Percentiles rank a stretch among this genome's conserved stretches.
These are phyloP conservation scores for Xenops minutus DNA, from an alignment of 2,797 vertebrate genomes.

Conservation along the genomic window DNA sequence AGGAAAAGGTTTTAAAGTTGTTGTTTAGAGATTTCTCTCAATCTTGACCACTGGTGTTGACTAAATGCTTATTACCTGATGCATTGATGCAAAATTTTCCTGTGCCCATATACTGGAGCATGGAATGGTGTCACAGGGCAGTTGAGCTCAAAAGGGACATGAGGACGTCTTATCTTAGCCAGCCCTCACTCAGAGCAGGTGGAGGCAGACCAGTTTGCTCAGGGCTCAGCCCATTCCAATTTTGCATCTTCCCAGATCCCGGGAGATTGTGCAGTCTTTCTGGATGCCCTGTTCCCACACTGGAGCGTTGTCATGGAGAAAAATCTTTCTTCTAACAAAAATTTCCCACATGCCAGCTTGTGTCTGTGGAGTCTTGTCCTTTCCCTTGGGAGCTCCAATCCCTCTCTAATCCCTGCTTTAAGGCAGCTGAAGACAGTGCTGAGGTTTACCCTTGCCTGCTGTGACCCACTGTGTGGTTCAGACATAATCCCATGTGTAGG, in stretches of 20 bases:
- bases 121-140: background rate
- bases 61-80: background rate
- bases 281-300: background rate
- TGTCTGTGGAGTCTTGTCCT: background rate
- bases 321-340: background rate
- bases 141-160: background rate
- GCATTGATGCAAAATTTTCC: background rate
- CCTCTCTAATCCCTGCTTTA: background rate
- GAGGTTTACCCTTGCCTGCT: background rate
- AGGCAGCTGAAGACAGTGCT: background rate
- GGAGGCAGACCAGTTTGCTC: background rate
- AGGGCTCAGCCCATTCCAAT: background rate
- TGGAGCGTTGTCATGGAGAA: background rate
- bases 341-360: accelerated
- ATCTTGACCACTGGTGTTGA: accelerated
- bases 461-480: accelerated
- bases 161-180: background rate
- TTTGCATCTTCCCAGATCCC: background rate
- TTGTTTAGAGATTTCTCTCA: background rate
- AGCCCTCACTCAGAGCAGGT: background rate
- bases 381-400: background rate
- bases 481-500: background rate
- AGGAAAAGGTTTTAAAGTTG: background rate
- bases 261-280: background rate
- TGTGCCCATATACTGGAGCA: background rate